Percentiles rank a stretch among this genome's conserved stretches.
phyloP scores from a whole-genome alignment of 2,888 invertebrate genomes.

The Ceriagrion tenellum region DNA sequence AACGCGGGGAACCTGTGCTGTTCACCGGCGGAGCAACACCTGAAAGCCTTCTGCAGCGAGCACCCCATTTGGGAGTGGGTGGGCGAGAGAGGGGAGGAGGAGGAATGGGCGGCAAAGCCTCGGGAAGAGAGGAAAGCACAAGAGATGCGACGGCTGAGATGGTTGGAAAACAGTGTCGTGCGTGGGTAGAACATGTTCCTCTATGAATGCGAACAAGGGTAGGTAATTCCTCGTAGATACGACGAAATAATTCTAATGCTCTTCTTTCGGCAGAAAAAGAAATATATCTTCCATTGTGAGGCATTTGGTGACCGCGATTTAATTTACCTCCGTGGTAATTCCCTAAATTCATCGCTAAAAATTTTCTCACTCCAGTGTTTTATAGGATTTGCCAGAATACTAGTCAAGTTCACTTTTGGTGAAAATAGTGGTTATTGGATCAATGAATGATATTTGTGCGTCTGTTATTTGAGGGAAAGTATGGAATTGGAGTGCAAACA shows the following conservation, averaged over 20 bases:
- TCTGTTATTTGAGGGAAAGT: too few species aligned
- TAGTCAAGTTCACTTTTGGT: too few species aligned
- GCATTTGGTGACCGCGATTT: neutral
- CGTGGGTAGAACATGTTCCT: neutral
- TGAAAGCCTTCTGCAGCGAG: conserved; percentile 25
- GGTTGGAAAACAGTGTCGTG: neutral
- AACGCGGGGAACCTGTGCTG: neutral
- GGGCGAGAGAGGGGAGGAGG: neutral
- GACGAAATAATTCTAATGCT: neutral
- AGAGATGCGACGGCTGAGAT: neutral
- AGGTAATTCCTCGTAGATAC: neutral
- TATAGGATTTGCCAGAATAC: too few species aligned
- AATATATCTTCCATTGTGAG: neutral
- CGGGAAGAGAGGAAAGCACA: neutral
- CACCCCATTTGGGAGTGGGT: neutral
- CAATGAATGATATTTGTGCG: too few species aligned
- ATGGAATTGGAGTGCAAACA: too few species aligned
- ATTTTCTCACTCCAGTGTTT: too few species aligned
- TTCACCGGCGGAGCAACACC: neutral
- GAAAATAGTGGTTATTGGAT: too few species aligned
- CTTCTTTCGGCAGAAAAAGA: neutral
- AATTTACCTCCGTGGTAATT: neutral
- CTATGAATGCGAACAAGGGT: neutral
- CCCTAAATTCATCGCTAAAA: too few species aligned
- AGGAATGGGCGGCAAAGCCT: neutral